Evolutionary conservation across 1,140 invertebrate genomes (phyloP), one percentile per base, ranked within the genome.

Genomic region (Venturia canescens): DNA sequence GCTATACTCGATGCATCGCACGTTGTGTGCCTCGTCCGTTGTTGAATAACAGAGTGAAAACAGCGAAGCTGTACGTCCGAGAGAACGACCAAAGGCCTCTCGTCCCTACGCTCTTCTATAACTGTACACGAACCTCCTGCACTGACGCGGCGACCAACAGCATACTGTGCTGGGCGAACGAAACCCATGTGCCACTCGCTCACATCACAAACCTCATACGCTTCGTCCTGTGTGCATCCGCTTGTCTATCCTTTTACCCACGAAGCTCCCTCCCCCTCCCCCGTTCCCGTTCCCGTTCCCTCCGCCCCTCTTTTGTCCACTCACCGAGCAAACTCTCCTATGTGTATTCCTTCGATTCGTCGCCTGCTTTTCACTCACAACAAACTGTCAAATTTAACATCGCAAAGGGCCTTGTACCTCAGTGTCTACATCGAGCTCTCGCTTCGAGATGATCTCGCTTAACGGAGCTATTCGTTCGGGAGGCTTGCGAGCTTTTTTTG

Each of bases 11-110:
- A 84, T 84, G 87, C 83, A 77, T 26, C 81, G 85, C 85, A 82
- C 66, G 66, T 84, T 85, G 81, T 85, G 81, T 82, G 87, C 88
- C 86, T 88, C 88, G 27, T 53, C 21, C 86, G 85, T 88, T 87
- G 83, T 87, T 89, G 87, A 87, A 88, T 88, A 89, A 88, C 86
- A 86, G 86, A 89, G 87, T 87, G 87, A 89, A 89, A 90, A 90
- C 88, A 90, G 89, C 87, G 85, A 82, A 80, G 75, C 75, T 53
- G 44, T 50, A 60, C 85, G 83, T 85, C 85, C 85, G 82, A 82
- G 85, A 88, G 75, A 63, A 63, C 60, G 53, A 87, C 85, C 85
- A 89, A 89, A 89, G 87, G 85, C 87, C 86, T 74, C 48, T 81
- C 85, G 84, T 84, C 83, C 84, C 84, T 86, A 83, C 81, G 82